phyloP scores from a whole-genome alignment of 2,888 invertebrate species.

The Argyresthia albistria region DNA sequence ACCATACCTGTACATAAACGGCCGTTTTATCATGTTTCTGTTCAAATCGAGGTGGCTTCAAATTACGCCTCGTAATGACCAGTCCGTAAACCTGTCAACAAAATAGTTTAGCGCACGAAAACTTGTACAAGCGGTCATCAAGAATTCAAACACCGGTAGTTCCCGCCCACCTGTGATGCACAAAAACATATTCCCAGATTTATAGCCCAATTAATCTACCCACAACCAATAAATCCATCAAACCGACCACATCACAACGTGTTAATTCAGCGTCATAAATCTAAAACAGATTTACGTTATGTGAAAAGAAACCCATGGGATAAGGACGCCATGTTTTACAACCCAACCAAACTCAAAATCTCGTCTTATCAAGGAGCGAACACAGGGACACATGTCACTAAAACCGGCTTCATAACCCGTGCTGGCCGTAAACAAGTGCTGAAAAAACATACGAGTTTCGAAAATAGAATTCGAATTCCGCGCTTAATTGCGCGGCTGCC shows the following conservation, averaged over 20 bases:
- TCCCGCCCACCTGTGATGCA: slow-evolving; percentile 42
- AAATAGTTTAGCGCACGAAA: too few relatives aligned
- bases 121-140: too few relatives aligned
- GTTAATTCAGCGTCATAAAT: slow-evolving; percentile 57
- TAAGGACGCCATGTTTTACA: slow-evolving; percentile 32
- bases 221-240: slow-evolving; percentile 61
- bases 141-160: slow-evolving; percentile 13
- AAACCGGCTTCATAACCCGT: slow-evolving; percentile 30
- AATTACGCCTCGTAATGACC: too few relatives aligned
- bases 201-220: slow-evolving; percentile 44
- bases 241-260: slow-evolving; percentile 39
- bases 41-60: too few relatives aligned
- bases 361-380: not conserved
- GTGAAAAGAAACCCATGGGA: slow-evolving; percentile 19
- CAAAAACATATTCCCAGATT: slow-evolving; percentile 25
- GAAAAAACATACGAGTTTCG: slow-evolving; percentile 64
- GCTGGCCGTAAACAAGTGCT: slow-evolving; percentile 46
- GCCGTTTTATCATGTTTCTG: too few relatives aligned
- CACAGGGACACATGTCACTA: slow-evolving; percentile 39
- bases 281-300: slow-evolving; percentile 50
- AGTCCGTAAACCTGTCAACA: too few relatives aligned
- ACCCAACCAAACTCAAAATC: slow-evolving; percentile 33
- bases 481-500: slow-evolving; percentile 66
- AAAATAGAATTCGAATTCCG: slow-evolving; percentile 70
- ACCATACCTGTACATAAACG: too few relatives aligned